Percentiles rank a stretch among this genome's conserved stretches.
phyloP scores from a whole-genome alignment of 2,888 invertebrate genomes.

The Epistrophella euchroma region DNA sequence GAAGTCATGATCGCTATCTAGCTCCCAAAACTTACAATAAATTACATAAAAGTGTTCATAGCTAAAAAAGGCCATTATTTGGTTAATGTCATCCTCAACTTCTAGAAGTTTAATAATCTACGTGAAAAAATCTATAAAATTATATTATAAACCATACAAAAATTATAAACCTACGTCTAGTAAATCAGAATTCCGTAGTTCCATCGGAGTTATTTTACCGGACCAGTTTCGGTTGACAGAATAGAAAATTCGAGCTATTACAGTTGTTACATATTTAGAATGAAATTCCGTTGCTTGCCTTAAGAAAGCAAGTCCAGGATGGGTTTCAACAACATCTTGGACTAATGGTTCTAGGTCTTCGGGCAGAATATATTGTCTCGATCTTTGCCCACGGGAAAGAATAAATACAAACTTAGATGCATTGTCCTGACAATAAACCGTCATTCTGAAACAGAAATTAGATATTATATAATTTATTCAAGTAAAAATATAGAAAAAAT shows the following conservation, averaged over 20 bases:
- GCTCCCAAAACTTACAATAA: conserved; percentile 99
- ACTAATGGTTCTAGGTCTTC: conserved; percentile 97
- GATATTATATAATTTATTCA: not conserved
- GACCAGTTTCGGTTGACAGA: conserved; percentile 99
- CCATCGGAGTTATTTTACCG: conserved; percentile 93
- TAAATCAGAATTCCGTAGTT: conserved; percentile 95
- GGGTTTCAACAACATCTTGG: conserved; percentile 99
- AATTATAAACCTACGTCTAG: conserved; percentile 85
- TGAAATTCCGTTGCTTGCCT: conserved; percentile 99
- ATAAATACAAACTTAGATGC: conserved; percentile 95
- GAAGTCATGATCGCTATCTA: conserved; percentile 99
- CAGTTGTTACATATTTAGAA: conserved; percentile 99
- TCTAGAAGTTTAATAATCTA: conserved; percentile 92
- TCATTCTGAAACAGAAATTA: conserved; percentile 87
- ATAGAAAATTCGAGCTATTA: conserved; percentile 98
- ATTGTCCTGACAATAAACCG: conserved; percentile 92
- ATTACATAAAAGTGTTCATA: conserved; percentile 99
- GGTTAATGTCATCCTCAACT: conserved; percentile 98
- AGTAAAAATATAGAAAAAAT: not conserved
- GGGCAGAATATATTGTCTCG: conserved; percentile 87
- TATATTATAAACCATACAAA: not conserved
- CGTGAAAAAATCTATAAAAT: conserved; percentile 78
- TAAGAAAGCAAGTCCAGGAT: conserved; percentile 98
- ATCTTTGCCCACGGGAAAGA: conserved; percentile 88
- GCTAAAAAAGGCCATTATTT: conserved; percentile 94